phyloP scores from a whole-genome alignment of 2,888 invertebrate species.

The Sminthurides aquaticus region DNA sequence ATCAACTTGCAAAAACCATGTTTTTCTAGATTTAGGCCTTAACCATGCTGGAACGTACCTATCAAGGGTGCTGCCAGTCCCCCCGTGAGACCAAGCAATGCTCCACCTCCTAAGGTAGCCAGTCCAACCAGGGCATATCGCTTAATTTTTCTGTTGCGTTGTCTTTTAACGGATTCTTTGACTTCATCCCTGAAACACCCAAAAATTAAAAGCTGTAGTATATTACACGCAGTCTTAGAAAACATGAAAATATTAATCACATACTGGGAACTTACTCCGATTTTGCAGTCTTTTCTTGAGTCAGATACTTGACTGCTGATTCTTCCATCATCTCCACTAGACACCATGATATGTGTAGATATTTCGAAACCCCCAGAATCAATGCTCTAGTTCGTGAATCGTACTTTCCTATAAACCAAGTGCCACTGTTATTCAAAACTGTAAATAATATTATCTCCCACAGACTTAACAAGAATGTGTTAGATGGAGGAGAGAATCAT shows the following conservation, averaged over 20 bases:
- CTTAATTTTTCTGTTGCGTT: conserved; percentile 54
- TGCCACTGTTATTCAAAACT: neutral
- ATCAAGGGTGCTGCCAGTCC: conserved; percentile 60
- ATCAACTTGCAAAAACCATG: no score
- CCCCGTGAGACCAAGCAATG: conserved; percentile 59
- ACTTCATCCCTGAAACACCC: conserved; percentile 51
- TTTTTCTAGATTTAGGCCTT: neutral
- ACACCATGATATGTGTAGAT: conserved; percentile 49
- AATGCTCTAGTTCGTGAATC: conserved; percentile 58
- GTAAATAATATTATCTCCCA: neutral
- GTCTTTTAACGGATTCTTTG: conserved; percentile 49
- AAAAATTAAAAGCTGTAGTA: no score
- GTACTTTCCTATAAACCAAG: conserved; percentile 52
- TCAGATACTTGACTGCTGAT: conserved; percentile 52
- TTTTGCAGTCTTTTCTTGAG: conserved; percentile 45
- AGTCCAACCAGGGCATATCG: conserved; percentile 58
- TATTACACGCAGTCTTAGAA: no score
- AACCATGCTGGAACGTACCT: conserved; percentile 43
- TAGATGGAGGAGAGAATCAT: conserved; percentile 7
- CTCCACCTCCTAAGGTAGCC: conserved; percentile 59
- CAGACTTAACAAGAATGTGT: neutral
- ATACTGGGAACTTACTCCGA: conserved; percentile 32
- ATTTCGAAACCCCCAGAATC: conserved; percentile 52
- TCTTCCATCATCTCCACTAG: conserved; percentile 55
- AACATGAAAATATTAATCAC: conserved; percentile 20